Evolutionary conservation across 2,797 vertebrate genomes (phyloP), one percentile per base, ranked within the genome.

Genomic region (Helicolenus hilgendorfi): DNA sequence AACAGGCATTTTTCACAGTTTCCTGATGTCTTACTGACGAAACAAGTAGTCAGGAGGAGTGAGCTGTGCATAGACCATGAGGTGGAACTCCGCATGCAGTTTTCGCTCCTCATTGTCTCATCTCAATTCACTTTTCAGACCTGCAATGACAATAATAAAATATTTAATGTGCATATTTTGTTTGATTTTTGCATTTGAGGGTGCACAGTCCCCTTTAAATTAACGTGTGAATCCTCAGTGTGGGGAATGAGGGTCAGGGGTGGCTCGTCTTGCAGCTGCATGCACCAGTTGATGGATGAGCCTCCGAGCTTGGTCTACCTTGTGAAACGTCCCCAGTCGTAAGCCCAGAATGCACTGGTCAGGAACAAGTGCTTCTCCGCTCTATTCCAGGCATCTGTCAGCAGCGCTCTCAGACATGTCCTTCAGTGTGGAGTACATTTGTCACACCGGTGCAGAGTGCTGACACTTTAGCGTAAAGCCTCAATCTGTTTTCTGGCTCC

Each of bases 221-320:
- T 33, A 27, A 31, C 22, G 62, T 29, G 65, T 63, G 38, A 67
- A 13, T 71, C 24, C 53, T 79, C 55, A 7, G 72, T 9, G 24
- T 56, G n/a, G 76, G 70, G 80, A 86, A 72, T 9, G 38, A 36
- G 63, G 65, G 77, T 63, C 49, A 65, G 77, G 82, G 62, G 69
- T 29, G 53, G 55, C 33, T 81, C 38, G 27, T 88, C 72, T 72
- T 72, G 85, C 72, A 29, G 73, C 69, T 45, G 68, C 67, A 60
- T 15, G 71, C 71, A 49, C 53, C 63, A 4, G 69, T 77, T 97
- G 96, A 97, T 95, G 88, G 89, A 97, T 96, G 94, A 94, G 88
- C 70, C 80, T 81, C 72, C 5, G 29, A 89, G 91, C 86, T 87
- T 11, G 53, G 82, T 79, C 87, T 86, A 62, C 79, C 88, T 91